Conservation (phyloP, 2,888 invertebrate genomes). For the Ecliptopera silaceata region DNA sequence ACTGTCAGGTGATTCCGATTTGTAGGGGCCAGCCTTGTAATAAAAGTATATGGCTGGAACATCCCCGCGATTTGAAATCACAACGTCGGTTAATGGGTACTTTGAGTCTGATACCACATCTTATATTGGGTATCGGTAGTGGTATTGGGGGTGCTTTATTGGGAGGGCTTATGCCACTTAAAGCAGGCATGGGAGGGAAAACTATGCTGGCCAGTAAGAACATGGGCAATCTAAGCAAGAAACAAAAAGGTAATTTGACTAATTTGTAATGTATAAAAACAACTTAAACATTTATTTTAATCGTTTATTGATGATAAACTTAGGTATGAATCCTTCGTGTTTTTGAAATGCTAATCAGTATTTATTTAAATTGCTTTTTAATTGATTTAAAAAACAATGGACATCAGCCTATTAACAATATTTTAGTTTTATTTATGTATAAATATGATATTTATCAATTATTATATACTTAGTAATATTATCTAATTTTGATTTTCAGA, state of each 20-base stretch:
- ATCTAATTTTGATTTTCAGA: too few species aligned
- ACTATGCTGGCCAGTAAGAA: background rate
- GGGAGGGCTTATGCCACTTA: background rate
- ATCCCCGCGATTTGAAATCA: background rate
- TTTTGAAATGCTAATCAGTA: too few species aligned
- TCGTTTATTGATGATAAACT: too few species aligned
- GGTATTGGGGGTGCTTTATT: background rate
- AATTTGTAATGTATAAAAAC: too few species aligned
- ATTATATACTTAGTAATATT: too few species aligned
- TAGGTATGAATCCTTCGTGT: too few species aligned
- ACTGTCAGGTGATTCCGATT: background rate
- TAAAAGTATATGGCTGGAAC: background rate
- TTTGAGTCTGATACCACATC: background rate
- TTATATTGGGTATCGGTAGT: background rate
- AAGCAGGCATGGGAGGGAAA: background rate
- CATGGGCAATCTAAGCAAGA: background rate
- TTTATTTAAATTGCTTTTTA: too few species aligned
- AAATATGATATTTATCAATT: too few species aligned
- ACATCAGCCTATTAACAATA: too few species aligned
- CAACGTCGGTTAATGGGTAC: background rate
- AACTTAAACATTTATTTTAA: too few species aligned
- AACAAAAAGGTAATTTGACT: background rate
- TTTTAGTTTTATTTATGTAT: too few species aligned
- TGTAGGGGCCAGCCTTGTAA: background rate
- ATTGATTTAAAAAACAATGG: too few species aligned